Percentiles rank a stretch among this genome's conserved stretches.
Evolutionary conservation across 2,113 vertebrate genomes (phyloP).

Genomic region (Thunnus maccoyii): DNA sequence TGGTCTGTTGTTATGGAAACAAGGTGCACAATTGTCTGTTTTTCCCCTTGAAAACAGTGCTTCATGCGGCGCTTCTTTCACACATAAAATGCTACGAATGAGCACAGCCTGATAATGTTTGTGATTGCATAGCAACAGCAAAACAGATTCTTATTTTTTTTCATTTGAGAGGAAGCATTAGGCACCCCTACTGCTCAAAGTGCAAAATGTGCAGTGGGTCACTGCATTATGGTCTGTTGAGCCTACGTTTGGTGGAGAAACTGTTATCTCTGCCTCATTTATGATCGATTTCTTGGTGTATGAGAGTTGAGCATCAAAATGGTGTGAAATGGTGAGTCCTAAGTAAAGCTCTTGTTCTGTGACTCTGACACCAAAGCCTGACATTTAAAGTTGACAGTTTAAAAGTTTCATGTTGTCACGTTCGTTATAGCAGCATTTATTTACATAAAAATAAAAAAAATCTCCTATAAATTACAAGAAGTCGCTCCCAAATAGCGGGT

Average conservation of each 20-base stretch:
- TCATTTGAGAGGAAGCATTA: background rate
- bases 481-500: background rate
- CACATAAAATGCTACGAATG: background rate
- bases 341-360: background rate
- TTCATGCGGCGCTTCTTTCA: constrained; percentile 8
- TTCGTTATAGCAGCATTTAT: background rate
- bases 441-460: background rate
- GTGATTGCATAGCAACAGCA: constrained; percentile 26
- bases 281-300: constrained; percentile 7
- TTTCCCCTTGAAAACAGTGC: background rate
- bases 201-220: background rate
- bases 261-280: constrained; percentile 3
- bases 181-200: background rate
- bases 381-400: background rate
- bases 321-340: background rate
- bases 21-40: constrained; percentile 12
- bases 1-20: constrained; percentile 65
- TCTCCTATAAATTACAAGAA: too few species aligned
- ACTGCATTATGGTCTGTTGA: background rate
- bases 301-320: constrained; percentile 7
- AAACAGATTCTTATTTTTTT: background rate
- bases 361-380: background rate
- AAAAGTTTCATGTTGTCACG: background rate
- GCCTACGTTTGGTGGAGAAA: constrained; percentile 11
- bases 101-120: constrained; percentile 8